Evolutionary conservation across 2,888 invertebrate genomes (phyloP), one percentile per base, ranked within the genome.

Genomic region (Ellobium chinense): DNA sequence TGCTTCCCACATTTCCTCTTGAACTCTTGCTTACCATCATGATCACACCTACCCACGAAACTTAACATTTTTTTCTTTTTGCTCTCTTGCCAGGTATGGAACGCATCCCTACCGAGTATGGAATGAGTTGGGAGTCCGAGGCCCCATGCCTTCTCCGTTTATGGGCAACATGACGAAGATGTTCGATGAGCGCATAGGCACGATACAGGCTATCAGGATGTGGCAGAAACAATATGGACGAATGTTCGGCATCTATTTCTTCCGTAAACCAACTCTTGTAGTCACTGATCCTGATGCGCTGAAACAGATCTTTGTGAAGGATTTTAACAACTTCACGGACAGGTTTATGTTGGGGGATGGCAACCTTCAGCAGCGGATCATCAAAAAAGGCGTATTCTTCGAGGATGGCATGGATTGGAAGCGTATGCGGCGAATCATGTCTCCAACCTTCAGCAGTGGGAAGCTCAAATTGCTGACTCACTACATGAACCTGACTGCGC

Each of bases 221-320:
- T 82, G 82, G 78, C 62, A 78, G 39, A 70, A 70, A 27, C 24
- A 76, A 4, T 82, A 76, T 70, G 82, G 82, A 12, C 29, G 63
- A 37, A 58, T 78, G 14, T 82, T 56, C 37, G 82, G 82, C 0
- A 66, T 80, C 12, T 80, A 72, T 46, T 46, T 66, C n/a, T 82
- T 83, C 5, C 68, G 73, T 5, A 46, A 56, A 0, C 76, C 83
- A 2, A 46, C 58, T 58, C 63, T 87, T n/a, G 63, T 85, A 18
- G 66, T 86, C 4, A 79, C 75, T 21, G 86, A 87, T 27, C 73
- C 79, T 18, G 84, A 86, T 1, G 31, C 85, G 7, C 54, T 87
- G 65, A 85, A 85, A 68, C 84, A 87, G 62, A 78, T 88, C 9
- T 80, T 86, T 66, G 82, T 87, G n/a, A 87, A 85, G 65, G 86